Percentiles rank a stretch among this genome's conserved stretches.
These are phyloP conservation scores for Decapterus maruadsi DNA, from an alignment of 2,797 vertebrate species.

Conservation along the genomic window DNA sequence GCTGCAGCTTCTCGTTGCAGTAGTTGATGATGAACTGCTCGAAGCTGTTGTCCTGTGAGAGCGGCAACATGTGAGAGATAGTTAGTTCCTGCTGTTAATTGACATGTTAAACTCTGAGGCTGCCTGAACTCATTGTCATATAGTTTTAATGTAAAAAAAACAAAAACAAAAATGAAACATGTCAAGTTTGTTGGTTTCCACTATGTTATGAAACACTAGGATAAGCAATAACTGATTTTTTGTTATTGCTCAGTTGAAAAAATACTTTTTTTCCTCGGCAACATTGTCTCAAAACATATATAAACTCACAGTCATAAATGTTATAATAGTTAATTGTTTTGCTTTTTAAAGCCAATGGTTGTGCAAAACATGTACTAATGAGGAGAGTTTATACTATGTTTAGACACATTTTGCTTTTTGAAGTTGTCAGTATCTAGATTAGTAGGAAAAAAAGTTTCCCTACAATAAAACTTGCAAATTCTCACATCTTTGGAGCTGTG, in stretches of 20 bases:
- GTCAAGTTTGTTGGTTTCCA: not conserved
- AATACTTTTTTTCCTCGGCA: not conserved
- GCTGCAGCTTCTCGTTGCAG: conserved; percentile 98
- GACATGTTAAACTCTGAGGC: not conserved
- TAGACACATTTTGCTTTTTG: not conserved
- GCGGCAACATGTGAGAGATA: not conserved
- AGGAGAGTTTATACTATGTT: not conserved
- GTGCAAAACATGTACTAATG: not conserved
- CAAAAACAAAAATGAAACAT: too few relatives aligned
- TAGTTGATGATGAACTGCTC: conserved; percentile 99
- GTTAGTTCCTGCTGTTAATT: conserved; percentile 23
- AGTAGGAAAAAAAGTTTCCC: not conserved
- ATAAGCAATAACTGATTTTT: not conserved
- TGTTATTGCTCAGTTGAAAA: not conserved
- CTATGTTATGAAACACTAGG: not conserved
- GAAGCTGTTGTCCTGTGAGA: conserved; percentile 96
- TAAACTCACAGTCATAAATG: not conserved
- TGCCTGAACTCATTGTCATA: too few relatives aligned
- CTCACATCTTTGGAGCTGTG: not conserved
- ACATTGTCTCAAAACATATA: conserved; percentile 2
- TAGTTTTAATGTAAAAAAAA: not conserved
- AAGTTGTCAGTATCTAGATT: not conserved
- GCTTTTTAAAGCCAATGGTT: not conserved
- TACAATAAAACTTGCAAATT: not conserved
- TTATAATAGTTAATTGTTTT: too few relatives aligned